Conservation (phyloP, 2,888 invertebrate species). For the Ceraclea dissimilis region DNA sequence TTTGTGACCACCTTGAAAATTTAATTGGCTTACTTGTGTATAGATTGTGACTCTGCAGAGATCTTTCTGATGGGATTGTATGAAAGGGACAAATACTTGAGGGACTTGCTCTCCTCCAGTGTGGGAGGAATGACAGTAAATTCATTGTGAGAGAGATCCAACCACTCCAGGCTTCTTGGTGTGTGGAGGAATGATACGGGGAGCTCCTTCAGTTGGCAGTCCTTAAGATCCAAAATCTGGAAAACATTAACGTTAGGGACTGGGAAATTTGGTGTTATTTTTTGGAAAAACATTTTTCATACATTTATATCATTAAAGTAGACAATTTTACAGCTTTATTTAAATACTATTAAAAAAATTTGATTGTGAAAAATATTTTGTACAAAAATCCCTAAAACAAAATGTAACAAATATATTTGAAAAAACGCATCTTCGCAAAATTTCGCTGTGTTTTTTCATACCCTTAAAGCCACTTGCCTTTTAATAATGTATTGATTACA, state of each 20-base stretch:
- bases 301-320: too few species aligned
- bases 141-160: slow-evolving; percentile 62
- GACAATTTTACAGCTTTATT: too few species aligned
- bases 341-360: too few species aligned
- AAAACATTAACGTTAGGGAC: not conserved
- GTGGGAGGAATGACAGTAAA: slow-evolving; percentile 53
- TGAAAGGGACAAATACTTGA: slow-evolving; percentile 57
- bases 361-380: too few species aligned
- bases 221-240: slow-evolving; percentile 61
- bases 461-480: too few species aligned
- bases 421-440: not conserved
- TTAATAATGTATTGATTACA: too few species aligned
- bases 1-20: too few species aligned
- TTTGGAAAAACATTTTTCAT: too few species aligned
- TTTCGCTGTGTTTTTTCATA: too few species aligned
- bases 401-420: not conserved
- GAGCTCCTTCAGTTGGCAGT: slow-evolving; percentile 53
- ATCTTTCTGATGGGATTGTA: slow-evolving; percentile 60
- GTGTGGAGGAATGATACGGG: slow-evolving; percentile 62
- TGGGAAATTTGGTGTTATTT: not conserved
- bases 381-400: too few species aligned
- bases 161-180: slow-evolving; percentile 52
- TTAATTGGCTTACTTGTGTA: slow-evolving; percentile 36
- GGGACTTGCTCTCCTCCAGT: slow-evolving; percentile 50
- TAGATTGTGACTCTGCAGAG: slow-evolving; percentile 36